Evolutionary conservation across 2,888 invertebrate genomes (phyloP).

Genomic region (Keiferia lycopersicella): DNA sequence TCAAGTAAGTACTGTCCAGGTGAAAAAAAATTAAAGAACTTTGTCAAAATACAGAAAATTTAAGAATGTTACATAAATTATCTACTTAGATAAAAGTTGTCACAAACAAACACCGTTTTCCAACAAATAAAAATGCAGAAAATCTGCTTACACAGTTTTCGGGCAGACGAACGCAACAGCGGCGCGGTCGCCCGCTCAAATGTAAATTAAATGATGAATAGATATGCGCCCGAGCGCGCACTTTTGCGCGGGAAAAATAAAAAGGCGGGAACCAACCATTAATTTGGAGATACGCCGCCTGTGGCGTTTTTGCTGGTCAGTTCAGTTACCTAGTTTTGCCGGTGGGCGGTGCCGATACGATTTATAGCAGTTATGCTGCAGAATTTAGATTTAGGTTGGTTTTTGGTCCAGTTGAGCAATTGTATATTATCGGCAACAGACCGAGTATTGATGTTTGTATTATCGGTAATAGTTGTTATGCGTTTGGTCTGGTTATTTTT

Average conservation of each 20-base stretch:
- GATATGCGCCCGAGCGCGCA: constrained; percentile 66
- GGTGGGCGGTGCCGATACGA: constrained; percentile 25
- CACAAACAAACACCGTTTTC: background rate
- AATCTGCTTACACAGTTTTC: constrained; percentile 11
- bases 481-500: background rate
- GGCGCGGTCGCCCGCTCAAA: constrained; percentile 60
- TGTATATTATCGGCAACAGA: background rate
- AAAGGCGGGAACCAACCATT: constrained; percentile 32
- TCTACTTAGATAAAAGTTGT: too few relatives aligned
- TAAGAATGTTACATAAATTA: too few relatives aligned
- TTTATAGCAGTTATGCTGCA: constrained; percentile 23
- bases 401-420: constrained; percentile 16
- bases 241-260: constrained; percentile 39
- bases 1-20: too few relatives aligned
- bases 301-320: constrained; percentile 19
- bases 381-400: constrained; percentile 18
- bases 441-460: constrained; percentile 2
- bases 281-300: constrained; percentile 33
- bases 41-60: too few relatives aligned
- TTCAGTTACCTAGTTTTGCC: constrained; percentile 26
- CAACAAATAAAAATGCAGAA: background rate
- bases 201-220: constrained; percentile 79
- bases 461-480: background rate
- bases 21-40: too few relatives aligned
- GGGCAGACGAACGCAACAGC: constrained; percentile 1